These are phyloP conservation scores for Pipistrellus nathusii DNA, from an alignment of 2,797 vertebrate genomes.

Conservation along the genomic window DNA sequence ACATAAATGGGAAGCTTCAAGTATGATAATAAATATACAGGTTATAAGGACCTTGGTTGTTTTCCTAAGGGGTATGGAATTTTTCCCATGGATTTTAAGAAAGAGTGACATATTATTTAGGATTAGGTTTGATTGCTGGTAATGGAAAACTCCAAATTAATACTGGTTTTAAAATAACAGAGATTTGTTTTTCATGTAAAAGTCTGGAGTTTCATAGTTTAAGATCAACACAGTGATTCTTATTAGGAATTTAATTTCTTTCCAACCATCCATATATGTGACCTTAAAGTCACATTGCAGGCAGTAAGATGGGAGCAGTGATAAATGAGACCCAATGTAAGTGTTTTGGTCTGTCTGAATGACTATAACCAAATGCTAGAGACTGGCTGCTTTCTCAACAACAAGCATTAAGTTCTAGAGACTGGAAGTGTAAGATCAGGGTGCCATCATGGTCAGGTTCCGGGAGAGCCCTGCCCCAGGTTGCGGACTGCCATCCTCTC, in stretches of 20 bases:
- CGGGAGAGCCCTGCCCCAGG: neutral
- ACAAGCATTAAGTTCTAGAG: neutral
- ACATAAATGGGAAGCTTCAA: neutral
- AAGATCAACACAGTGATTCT: neutral
- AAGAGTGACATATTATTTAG: neutral
- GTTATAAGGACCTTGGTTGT: neutral
- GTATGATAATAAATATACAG: neutral
- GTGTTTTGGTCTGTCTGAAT: neutral
- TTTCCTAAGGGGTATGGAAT: conserved; percentile 1
- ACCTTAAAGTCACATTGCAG: neutral
- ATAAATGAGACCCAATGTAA: neutral
- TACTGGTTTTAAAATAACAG: neutral
- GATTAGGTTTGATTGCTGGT: neutral
- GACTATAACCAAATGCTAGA: neutral
- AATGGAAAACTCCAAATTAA: conserved; percentile 21
- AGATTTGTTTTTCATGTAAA: neutral
- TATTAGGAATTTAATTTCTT: neutral
- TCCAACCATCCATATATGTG: neutral
- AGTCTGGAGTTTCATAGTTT: neutral
- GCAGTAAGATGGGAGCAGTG: neutral
- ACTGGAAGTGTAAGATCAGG: neutral
- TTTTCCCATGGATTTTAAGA: neutral
- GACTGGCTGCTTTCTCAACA: neutral
- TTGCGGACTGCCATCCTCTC: neutral
- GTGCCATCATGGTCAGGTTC: neutral